Base-by-base conservation (phyloP, 2,113 vertebrate genomes). In the Diglossa brunneiventris region DNA sequence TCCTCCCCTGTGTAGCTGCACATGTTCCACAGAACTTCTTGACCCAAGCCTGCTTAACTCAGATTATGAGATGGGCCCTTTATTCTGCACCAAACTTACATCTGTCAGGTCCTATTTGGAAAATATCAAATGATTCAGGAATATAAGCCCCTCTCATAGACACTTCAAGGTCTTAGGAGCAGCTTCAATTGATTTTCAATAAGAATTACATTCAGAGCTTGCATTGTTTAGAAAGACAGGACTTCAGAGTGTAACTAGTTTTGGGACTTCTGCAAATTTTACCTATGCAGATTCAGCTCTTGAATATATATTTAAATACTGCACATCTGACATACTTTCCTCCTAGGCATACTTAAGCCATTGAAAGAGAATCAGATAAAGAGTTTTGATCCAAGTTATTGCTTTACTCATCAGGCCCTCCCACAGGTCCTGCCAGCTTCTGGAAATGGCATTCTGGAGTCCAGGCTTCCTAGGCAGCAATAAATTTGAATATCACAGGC, bases 281-380 rank as follows among this genome's bases (percentile, higher is more conserved):
- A 74, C 52, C 58, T 47, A 52, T 62, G 85, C 37, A 64, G 67
- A 80, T 79, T 61, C 35, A 76, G 1, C 26, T 46, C 66, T 68
- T 53, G 86, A 73, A 80, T 67, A 80, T 35, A 12, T 76, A 80
- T 82, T 91, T 68, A 82, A 92, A 77, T 70, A 13, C 46, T 58
- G 58, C 74, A 63, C 56, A 78, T 77, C 56, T 89, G 82, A 64
- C 82, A 87, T 49, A 14, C 31, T 82, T 91, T 80, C 70, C 81
- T 79, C 47, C 67, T 26, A 44, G 55, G 39, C 88, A 70, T 59
- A 50, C 26, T 73, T 37, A 39, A 80, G 70, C 46, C 55, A 83
- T 69, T 73, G 91, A 37, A 70, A 23, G 52, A 61, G 78, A 90
- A 90, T 96, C 94, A 96, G 90, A 93, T 83, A 88, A 96, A 62